Evolutionary conservation across 2,888 invertebrate species (phyloP), one percentile per base, ranked within the genome.

Genomic region (Lottia scabra): DNA sequence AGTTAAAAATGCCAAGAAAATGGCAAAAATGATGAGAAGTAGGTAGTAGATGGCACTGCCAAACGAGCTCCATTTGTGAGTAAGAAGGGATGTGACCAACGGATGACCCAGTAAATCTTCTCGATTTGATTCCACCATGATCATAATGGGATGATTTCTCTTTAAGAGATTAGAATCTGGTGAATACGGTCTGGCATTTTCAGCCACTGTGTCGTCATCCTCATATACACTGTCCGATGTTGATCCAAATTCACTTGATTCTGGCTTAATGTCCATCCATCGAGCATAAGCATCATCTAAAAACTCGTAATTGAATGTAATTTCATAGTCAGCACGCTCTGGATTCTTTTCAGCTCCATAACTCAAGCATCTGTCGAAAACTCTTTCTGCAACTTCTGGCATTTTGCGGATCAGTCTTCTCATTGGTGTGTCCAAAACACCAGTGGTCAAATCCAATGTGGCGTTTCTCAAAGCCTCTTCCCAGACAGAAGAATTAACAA

Each of bases 11-110:
- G 81, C 80, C 26, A 91, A 83, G 81, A 91, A 91, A 27, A 91
- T 71, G 16, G 86, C 75, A 82, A 91, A 91, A 70, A 91, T 80
- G 43, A 87, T 72, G 62, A 91, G 88, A 72, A 90, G 90, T 65
- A 86, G 78, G 82, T 91, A 91, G 85, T 91, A 91, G 74, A 91
- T 85, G 75, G 87, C 88, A 68, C 90, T 87, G 1, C 91, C 91
- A 80, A 89, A 90, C 45, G 84, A 86, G 79, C 88, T 88, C 91
- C 91, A 91, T 79, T 91, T 91, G 80, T 90, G 87, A 72, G 87
- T 84, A 45, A 91, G 83, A 62, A 91, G 82, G 27, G 89, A 89
- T 12, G 89, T 87, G 65, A 91, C 90, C 68, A 91, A 83, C 2
- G 91, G 91, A 80, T 91, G 91, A 48, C 87, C 89, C 63, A 91